Conservation (phyloP, 2,888 invertebrate species). For the Noctua janthina region DNA sequence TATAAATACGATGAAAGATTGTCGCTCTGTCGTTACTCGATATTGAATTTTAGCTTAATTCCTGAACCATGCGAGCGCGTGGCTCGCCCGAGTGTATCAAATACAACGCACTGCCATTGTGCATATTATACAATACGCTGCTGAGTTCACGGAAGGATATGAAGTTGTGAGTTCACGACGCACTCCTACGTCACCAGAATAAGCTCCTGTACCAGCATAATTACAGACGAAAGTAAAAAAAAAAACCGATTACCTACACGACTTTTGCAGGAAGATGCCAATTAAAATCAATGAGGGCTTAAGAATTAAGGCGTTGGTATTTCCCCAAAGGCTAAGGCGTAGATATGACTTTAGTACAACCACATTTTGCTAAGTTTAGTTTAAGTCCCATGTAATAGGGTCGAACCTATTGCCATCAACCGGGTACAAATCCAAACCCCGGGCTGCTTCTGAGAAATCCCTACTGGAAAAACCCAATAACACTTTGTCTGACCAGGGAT, state of each 20-base stretch:
- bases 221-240: not conserved
- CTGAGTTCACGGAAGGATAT: not conserved
- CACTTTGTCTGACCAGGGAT: not conserved
- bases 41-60: constrained; percentile 76
- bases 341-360: not conserved
- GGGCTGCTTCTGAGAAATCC: not conserved
- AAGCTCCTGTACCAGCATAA: not conserved
- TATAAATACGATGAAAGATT: not conserved
- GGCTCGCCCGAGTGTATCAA: constrained; percentile 75
- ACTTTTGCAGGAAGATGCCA: not conserved
- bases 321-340: not conserved
- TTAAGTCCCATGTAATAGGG: not conserved
- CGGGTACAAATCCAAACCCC: not conserved
- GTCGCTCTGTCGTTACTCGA: constrained; percentile 68
- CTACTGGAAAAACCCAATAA: not conserved
- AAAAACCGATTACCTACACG: not conserved
- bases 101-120: constrained; percentile 64
- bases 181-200: not conserved
- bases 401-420: not conserved
- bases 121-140: constrained; percentile 14
- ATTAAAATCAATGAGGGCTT: not conserved
- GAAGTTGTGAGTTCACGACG: not conserved
- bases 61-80: constrained; percentile 74
- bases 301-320: not conserved
- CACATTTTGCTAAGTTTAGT: not conserved